Conservation (phyloP, 2,113 vertebrate species). For the Sylvilagus bachmani region DNA sequence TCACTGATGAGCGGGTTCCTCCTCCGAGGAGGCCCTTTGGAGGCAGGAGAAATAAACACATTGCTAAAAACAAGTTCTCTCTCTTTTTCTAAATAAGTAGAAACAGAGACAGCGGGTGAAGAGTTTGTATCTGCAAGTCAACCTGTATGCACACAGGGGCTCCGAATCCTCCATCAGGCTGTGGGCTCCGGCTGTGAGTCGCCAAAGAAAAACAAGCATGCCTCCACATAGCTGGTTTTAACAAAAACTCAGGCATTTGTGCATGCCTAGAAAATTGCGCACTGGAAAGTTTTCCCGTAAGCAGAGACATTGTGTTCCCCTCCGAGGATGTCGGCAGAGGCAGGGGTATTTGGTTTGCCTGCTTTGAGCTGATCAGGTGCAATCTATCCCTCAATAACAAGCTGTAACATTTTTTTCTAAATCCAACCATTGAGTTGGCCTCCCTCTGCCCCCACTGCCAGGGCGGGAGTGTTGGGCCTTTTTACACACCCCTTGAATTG, state of each 20-base stretch:
- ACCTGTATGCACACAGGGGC: conserved; percentile 63
- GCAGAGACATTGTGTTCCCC: neutral
- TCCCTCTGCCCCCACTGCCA: neutral
- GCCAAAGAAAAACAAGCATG: conserved; percentile 81
- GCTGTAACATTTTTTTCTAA: neutral
- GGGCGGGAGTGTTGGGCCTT: neutral
- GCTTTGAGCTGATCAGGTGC: conserved; percentile 27
- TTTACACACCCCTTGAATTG: neutral
- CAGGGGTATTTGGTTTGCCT: neutral
- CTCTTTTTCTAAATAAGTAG: neutral
- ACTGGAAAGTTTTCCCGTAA: conserved; percentile 46
- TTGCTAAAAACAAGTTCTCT: conserved; percentile 78
- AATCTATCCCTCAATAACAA: neutral
- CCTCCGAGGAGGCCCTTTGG: conserved; percentile 75
- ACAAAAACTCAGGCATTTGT: conserved; percentile 69
- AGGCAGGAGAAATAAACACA: conserved; percentile 83
- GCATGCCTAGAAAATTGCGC: no score
- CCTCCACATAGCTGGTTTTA: conserved; percentile 78
- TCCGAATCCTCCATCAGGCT: conserved; percentile 74
- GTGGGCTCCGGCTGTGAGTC: conserved; percentile 60
- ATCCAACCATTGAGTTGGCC: neutral
- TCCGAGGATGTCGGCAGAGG: conserved; percentile 43
- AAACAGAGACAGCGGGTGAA: conserved; percentile 76
- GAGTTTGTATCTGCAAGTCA: conserved; percentile 78
- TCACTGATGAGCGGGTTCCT: conserved; percentile 59